phyloP scores from a whole-genome alignment of 2,888 invertebrate species.

The Syrista parreyssii region DNA sequence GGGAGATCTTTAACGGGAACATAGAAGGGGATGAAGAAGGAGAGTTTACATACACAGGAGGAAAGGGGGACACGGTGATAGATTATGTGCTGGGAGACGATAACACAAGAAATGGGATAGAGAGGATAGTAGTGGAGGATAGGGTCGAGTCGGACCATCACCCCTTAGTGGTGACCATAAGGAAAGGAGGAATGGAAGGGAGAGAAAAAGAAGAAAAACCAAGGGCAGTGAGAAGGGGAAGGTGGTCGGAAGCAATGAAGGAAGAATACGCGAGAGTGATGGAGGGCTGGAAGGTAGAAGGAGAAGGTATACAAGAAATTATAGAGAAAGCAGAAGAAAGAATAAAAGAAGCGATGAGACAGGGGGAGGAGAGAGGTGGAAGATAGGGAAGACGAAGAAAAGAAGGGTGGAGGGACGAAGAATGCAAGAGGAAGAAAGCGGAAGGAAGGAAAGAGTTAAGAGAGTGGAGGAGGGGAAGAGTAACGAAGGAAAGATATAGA shows the following conservation, averaged over 20 bases:
- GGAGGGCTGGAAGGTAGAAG: neutral
- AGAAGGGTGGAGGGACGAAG: constrained; percentile 12
- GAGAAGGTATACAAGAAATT: constrained; percentile 1
- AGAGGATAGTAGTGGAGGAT: constrained; percentile 10
- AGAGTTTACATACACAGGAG: neutral
- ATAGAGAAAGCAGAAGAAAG: neutral
- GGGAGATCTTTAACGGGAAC: constrained; percentile 22
- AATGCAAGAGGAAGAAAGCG: constrained; percentile 8
- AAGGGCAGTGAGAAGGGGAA: constrained; percentile 5
- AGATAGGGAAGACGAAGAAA: constrained; percentile 8
- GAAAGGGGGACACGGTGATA: constrained; percentile 16
- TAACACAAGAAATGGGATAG: constrained; percentile 1
- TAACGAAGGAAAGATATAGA: neutral
- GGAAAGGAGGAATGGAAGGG: neutral
- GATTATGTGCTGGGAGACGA: constrained; percentile 20
- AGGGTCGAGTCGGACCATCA: constrained; percentile 13
- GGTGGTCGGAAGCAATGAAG: constrained; percentile 8
- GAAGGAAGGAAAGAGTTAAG: constrained; percentile 6
- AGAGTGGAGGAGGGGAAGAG: constrained; percentile 11
- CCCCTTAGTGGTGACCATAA: neutral
- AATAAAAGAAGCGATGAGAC: neutral
- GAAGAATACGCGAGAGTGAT: constrained; percentile 1
- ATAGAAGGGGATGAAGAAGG: neutral
- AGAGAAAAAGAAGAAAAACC: neutral
- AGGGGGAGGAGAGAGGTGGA: constrained; percentile 3